phyloP scores from a whole-genome alignment of 1,140 invertebrate genomes.

The Pogonomyrmex barbatus region DNA sequence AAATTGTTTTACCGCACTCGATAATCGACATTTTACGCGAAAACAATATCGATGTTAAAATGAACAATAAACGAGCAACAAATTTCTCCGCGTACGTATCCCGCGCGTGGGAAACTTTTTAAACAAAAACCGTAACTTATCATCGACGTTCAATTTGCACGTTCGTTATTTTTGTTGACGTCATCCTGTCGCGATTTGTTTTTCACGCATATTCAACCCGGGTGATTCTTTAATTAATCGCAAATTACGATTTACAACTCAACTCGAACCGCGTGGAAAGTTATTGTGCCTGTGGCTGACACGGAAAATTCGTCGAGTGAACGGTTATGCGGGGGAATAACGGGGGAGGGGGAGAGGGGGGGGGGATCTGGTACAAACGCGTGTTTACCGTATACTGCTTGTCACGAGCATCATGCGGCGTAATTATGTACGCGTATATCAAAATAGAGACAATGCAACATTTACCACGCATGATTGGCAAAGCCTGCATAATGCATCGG shows the following conservation, averaged over 20 bases:
- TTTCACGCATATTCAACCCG: background rate
- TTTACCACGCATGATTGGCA: constrained; percentile 4
- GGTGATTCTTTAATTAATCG: background rate
- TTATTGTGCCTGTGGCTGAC: constrained; percentile 14
- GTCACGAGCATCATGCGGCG: background rate
- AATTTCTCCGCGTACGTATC: background rate
- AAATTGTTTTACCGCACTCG: background rate
- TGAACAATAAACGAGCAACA: background rate
- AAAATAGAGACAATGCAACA: constrained; percentile 44
- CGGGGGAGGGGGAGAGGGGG: no score
- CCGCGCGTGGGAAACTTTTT: background rate
- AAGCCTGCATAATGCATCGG: constrained; percentile 28
- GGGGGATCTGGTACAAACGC: background rate
- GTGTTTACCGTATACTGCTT: constrained; percentile 12
- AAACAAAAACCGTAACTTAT: background rate
- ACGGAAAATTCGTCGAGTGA: background rate
- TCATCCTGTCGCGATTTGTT: background rate
- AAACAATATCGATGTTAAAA: background rate
- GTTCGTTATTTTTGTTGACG: background rate
- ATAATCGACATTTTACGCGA: background rate
- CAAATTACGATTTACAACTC: background rate
- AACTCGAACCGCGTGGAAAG: background rate
- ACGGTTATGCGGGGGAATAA: background rate
- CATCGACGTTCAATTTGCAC: background rate
- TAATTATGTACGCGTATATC: constrained; percentile 40